Evolutionary conservation across 2,113 vertebrate genomes (phyloP).

Genomic region (Microtus richardsoni): DNA sequence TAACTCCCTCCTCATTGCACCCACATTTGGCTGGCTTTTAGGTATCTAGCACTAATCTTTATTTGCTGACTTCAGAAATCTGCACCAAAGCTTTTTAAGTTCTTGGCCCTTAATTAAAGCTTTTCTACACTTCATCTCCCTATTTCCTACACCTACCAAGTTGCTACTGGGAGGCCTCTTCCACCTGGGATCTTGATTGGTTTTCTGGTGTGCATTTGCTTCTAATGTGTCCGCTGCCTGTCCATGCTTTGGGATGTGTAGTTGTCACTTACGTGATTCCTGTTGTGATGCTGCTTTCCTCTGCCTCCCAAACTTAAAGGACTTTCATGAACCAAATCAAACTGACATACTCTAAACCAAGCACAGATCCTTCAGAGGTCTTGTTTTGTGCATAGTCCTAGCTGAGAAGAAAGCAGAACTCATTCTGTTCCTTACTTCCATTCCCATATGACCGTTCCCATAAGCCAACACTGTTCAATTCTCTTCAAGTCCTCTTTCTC

Average conservation of each 20-base stretch:
- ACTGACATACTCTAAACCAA: background rate
- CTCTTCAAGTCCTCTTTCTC: fast-evolving
- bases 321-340: background rate
- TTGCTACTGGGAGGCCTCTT: background rate
- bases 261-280: background rate
- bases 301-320: background rate
- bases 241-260: background rate
- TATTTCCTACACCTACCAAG: background rate
- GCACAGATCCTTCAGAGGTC: background rate
- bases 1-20: background rate
- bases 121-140: background rate
- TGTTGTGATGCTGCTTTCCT: background rate
- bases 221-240: background rate
- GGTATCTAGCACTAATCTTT: background rate
- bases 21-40: background rate
- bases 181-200: background rate
- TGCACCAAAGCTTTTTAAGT: background rate
- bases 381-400: background rate
- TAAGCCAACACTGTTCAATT: too few relatives aligned
- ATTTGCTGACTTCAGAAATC: background rate
- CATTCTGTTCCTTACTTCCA: background rate
- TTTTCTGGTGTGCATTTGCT: background rate
- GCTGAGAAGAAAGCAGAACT: background rate
- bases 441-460: fast-evolving
- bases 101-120: background rate